Evolutionary conservation across 2,113 vertebrate genomes (phyloP).

Genomic region (Crotalus helleri): DNA sequence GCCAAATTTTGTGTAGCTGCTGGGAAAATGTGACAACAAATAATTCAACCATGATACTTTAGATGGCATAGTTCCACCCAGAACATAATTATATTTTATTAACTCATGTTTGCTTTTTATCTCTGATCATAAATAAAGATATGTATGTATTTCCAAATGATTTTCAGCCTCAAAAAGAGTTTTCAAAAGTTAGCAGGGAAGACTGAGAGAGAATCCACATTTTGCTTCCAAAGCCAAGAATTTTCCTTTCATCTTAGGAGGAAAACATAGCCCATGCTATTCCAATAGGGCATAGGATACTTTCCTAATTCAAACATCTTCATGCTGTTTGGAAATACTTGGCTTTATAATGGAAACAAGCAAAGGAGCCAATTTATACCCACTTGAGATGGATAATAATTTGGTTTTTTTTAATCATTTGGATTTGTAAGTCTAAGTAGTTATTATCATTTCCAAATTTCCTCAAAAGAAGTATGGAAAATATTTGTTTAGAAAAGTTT

Average conservation of each 20-base stretch:
- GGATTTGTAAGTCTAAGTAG: not conserved
- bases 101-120: not conserved
- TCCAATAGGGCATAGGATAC: not conserved
- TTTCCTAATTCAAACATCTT: not conserved
- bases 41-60: not conserved
- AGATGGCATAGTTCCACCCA: not conserved
- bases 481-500: not conserved
- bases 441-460: not conserved
- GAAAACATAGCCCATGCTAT: not conserved
- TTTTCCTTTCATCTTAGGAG: not conserved
- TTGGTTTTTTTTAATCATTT: not conserved
- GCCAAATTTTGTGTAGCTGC: not conserved
- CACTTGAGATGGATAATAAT: not conserved
- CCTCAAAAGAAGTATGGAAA: not conserved
- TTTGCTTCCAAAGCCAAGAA: not conserved
- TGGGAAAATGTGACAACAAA: not conserved
- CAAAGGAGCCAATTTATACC: not conserved
- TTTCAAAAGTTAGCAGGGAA: not conserved
- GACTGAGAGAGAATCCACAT: not conserved
- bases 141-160: not conserved
- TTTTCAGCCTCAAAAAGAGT: not conserved
- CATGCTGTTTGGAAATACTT: not conserved
- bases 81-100: not conserved
- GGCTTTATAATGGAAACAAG: not conserved
- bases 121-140: not conserved